Conservation (phyloP, 2,888 invertebrate species). For the Trissolcus brochymenae region DNA sequence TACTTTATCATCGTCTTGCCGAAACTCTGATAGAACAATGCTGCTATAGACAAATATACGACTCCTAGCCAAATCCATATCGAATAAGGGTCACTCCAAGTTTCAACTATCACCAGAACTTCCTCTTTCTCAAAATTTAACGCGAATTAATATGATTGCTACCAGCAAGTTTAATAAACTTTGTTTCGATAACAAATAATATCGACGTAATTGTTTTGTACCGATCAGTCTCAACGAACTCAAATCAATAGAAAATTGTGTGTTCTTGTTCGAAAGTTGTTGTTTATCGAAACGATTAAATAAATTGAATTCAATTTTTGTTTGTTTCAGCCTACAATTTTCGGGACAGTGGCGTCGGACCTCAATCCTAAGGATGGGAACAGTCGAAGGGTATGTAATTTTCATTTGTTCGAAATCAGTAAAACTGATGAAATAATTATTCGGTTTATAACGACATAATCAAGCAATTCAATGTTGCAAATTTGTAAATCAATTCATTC, state of each 20-base stretch:
- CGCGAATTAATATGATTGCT: slow-evolving; percentile 17
- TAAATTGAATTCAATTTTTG: background rate
- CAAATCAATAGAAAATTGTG: no score
- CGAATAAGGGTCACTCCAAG: slow-evolving; percentile 45
- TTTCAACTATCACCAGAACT: slow-evolving; percentile 37
- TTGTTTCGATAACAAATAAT: slow-evolving; percentile 34
- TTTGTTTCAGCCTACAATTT: slow-evolving; percentile 81
- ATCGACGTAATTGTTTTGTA: background rate
- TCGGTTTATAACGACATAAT: no score
- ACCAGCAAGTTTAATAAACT: slow-evolving; percentile 36
- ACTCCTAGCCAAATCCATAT: slow-evolving; percentile 34
- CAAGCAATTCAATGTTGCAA: no score
- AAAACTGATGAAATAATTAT: no score
- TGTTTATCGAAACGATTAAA: background rate
- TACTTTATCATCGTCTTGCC: slow-evolving; percentile 52
- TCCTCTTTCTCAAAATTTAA: slow-evolving; percentile 24
- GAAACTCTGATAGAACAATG: slow-evolving; percentile 46
- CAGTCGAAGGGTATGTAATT: slow-evolving; percentile 79
- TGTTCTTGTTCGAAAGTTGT: background rate
- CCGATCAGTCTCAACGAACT: no score
- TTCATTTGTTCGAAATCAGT: no score
- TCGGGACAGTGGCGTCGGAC: slow-evolving; percentile 81
- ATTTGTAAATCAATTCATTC: no score
- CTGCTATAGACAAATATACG: slow-evolving; percentile 36
- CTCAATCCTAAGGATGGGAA: slow-evolving; percentile 80